Evolutionary conservation across 2,113 vertebrate species (phyloP).

Genomic region (Nothocercus julius): DNA sequence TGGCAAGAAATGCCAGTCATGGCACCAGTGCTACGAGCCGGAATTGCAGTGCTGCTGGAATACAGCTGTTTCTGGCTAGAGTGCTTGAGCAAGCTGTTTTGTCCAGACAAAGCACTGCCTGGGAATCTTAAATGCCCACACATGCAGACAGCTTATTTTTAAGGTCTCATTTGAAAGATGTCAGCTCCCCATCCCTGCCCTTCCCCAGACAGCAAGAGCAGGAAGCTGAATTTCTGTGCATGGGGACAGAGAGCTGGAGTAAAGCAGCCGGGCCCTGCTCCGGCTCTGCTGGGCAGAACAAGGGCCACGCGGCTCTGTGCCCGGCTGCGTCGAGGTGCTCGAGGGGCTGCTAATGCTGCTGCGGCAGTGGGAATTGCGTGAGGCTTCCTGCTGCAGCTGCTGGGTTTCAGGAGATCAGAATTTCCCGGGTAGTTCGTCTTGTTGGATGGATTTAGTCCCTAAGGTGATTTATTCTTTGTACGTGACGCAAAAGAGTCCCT

Average conservation of each 20-base stretch:
- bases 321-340: background rate
- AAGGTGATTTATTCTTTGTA: background rate
- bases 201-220: slow-evolving; percentile 50
- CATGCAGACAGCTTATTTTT: slow-evolving; percentile 51
- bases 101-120: background rate
- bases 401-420: background rate
- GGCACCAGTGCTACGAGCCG: accelerated
- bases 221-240: slow-evolving; percentile 67
- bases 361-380: background rate
- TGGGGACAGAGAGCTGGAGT: slow-evolving; percentile 47
- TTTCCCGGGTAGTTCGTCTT: background rate
- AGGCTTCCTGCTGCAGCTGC: accelerated
- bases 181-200: slow-evolving; percentile 58
- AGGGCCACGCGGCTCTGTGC: slow-evolving; percentile 7
- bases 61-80: background rate
- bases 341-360: background rate
- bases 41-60: background rate
- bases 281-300: slow-evolving; percentile 14
- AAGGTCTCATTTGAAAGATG: slow-evolving; percentile 67
- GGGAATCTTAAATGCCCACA: slow-evolving; percentile 26
- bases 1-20: background rate
- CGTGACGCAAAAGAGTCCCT: background rate
- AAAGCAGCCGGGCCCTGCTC: slow-evolving; percentile 20
- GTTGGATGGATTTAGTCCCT: background rate
- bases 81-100: background rate